Evolutionary conservation across 2,797 vertebrate genomes (phyloP).

Genomic region (Eulemur mongoz): DNA sequence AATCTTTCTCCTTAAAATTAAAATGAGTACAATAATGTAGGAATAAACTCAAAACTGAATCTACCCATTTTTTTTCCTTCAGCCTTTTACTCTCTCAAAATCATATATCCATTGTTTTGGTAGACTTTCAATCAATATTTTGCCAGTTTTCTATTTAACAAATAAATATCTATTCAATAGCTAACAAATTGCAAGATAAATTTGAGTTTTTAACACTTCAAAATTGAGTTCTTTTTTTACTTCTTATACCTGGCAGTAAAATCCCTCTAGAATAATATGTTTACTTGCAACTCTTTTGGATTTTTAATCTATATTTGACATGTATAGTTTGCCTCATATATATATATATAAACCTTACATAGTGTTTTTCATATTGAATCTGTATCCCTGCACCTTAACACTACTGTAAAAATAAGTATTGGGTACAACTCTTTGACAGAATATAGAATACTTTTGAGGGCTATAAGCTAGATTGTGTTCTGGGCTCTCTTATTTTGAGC

Average conservation of each 20-base stretch:
- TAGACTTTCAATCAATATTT: background rate
- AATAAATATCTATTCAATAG: background rate
- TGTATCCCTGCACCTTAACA: background rate
- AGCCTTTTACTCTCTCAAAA: background rate
- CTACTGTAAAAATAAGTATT: background rate
- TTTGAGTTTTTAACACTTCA: background rate
- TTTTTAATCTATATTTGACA: background rate
- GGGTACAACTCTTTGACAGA: background rate
- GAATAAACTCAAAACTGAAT: background rate
- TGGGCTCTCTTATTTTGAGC: conserved; percentile 13
- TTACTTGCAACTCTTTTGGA: background rate
- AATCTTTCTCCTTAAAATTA: background rate
- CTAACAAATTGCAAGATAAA: conserved; percentile 17
- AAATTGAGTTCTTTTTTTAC: background rate
- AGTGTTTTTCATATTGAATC: conserved; percentile 8
- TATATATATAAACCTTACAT: background rate
- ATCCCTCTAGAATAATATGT: background rate
- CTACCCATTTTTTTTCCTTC: background rate
- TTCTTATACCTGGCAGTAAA: background rate
- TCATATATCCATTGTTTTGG: background rate
- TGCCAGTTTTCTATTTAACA: conserved; percentile 9
- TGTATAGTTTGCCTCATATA: background rate
- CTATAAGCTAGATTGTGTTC: background rate
- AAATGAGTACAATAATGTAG: background rate
- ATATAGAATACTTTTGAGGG: background rate